phyloP scores from a whole-genome alignment of 2,113 vertebrate genomes.

The Podilymbus podiceps region DNA sequence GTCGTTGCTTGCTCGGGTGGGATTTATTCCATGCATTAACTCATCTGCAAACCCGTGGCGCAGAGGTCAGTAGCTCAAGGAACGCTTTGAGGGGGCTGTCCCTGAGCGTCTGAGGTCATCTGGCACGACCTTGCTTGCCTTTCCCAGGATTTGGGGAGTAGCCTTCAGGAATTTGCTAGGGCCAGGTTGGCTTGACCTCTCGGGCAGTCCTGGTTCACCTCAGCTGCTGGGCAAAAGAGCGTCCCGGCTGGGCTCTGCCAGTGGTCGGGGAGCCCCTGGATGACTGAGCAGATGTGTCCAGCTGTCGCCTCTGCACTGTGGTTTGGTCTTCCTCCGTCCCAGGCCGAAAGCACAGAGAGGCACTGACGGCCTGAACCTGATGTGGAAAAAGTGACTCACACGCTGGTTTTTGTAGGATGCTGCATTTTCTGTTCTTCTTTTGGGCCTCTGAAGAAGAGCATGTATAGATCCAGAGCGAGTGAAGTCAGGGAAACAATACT shows the following conservation, averaged over 20 bases:
- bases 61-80: background rate
- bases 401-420: slow-evolving; percentile 1
- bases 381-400: slow-evolving; percentile 32
- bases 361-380: background rate
- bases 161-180: background rate
- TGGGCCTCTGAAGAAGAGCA: background rate
- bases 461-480: background rate
- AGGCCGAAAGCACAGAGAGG: background rate
- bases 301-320: background rate
- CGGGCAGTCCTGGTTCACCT: background rate
- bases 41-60: background rate
- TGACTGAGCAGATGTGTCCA: background rate
- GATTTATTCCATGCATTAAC: background rate
- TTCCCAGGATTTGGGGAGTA: background rate
- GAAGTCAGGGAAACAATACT: slow-evolving; percentile 16
- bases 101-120: fast-evolving
- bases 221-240: background rate
- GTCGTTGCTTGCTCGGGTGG: background rate
- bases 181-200: background rate
- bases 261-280: background rate
- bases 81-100: background rate
- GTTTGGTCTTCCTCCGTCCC: background rate
- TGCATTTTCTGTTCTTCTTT: slow-evolving; percentile 70
- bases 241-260: background rate
- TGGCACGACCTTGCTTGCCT: background rate